Conservation (phyloP, 1,140 invertebrate genomes). For the Apis florea region DNA sequence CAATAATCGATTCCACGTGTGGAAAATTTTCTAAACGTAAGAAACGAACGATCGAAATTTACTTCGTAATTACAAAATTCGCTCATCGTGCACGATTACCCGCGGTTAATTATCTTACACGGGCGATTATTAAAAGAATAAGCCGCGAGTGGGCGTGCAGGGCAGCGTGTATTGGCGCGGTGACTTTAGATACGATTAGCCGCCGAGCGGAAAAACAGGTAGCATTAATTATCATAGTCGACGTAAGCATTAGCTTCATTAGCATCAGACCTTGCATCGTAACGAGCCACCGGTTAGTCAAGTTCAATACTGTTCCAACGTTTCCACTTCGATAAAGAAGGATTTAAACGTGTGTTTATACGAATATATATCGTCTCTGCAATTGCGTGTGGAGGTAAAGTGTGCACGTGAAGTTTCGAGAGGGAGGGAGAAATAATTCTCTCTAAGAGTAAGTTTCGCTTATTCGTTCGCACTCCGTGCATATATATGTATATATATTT, state of each 20-base stretch:
- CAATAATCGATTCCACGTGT: too few relatives aligned
- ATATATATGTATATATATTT: not conserved
- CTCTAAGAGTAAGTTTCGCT: too few relatives aligned
- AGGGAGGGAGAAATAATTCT: too few relatives aligned
- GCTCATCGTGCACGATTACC: not conserved
- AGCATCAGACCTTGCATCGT: slow-evolving; percentile 21
- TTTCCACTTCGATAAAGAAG: too few relatives aligned
- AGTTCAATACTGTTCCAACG: not conserved
- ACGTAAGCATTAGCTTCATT: not conserved
- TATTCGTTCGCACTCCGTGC: too few relatives aligned
- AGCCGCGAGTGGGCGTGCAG: not conserved
- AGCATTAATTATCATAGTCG: slow-evolving; percentile 11
- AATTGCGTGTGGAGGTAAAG: too few relatives aligned
- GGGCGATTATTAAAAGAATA: not conserved
- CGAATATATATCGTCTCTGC: not conserved
- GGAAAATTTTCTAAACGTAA: too few relatives aligned
- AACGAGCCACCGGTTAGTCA: not conserved
- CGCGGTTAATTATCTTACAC: slow-evolving; percentile 30
- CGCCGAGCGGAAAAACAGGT: slow-evolving; percentile 15
- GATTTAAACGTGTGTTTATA: not conserved
- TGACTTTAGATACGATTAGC: slow-evolving; percentile 25
- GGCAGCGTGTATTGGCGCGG: not conserved
- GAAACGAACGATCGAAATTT: too few relatives aligned
- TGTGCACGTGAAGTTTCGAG: too few relatives aligned
- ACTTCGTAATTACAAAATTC: too few relatives aligned